These are phyloP conservation scores for Oxystoma pomonae DNA, from an alignment of 2,888 invertebrate species.

Conservation along the genomic window DNA sequence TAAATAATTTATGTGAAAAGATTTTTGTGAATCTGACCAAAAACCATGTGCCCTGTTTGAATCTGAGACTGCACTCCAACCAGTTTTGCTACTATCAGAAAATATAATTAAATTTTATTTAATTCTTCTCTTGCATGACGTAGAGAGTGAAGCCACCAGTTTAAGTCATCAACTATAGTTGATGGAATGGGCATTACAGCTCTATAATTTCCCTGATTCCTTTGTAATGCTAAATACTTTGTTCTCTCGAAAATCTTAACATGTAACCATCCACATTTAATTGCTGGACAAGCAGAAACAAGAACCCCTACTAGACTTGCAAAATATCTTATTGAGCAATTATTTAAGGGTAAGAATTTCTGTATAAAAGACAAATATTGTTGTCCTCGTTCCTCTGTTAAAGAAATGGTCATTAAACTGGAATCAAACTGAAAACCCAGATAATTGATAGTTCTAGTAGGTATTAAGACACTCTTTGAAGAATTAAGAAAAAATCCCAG, in stretches of 20 bases:
- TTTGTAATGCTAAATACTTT: background rate
- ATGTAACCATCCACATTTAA: background rate
- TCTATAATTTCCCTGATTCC: too few species aligned
- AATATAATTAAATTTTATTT: background rate
- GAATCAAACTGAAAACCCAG: background rate
- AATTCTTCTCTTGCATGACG: too few species aligned
- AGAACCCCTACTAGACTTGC: too few species aligned
- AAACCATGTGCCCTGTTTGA: slow-evolving; percentile 3
- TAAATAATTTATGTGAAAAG: background rate
- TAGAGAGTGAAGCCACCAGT: background rate
- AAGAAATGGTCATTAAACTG: too few species aligned
- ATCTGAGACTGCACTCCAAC: slow-evolving; percentile 1
- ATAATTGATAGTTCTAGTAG: too few species aligned
- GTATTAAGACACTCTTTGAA: background rate
- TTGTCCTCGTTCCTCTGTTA: too few species aligned
- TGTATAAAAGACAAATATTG: background rate
- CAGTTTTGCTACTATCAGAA: background rate
- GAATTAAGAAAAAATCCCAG: background rate
- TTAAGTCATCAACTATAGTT: too few species aligned
- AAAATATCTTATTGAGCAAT: too few species aligned
- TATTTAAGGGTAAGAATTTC: too few species aligned
- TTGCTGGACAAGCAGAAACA: too few species aligned
- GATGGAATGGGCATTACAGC: too few species aligned
- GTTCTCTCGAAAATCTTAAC: background rate
- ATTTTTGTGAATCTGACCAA: background rate